Evolutionary conservation across 37 sponge, comb jelly and placozoan species (phyloP).

Genomic region (Geodia barretti): DNA sequence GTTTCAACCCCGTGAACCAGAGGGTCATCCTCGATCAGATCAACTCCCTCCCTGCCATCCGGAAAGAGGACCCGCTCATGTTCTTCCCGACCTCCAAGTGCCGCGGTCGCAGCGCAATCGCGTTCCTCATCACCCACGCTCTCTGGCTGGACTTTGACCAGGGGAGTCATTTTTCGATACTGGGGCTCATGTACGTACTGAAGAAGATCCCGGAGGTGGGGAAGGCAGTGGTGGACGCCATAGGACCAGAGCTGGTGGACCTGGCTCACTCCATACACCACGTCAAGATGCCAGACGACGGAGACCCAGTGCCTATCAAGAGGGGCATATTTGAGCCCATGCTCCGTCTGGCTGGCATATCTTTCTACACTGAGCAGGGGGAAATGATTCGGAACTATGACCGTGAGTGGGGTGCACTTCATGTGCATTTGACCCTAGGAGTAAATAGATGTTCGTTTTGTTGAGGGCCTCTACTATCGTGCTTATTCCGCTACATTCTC

Average conservation of each 20-base stretch:
- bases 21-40: conserved; percentile 21
- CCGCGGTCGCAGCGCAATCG: conserved; percentile 15
- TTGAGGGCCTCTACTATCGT: too few relatives aligned
- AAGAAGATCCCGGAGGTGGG: conserved; percentile 11
- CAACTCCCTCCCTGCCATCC: conserved; percentile 11
- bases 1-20: conserved; percentile 12
- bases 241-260: conserved; percentile 16
- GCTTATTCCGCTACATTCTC: background rate
- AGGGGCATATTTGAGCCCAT: conserved; percentile 22
- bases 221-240: conserved; percentile 14
- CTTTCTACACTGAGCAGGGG: conserved; percentile 8
- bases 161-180: conserved; percentile 12
- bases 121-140: conserved; percentile 35
- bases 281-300: conserved; percentile 8
- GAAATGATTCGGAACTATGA: background rate
- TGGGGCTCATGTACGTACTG: conserved; percentile 29
- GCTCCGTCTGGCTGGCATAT: conserved; percentile 18
- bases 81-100: background rate
- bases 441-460: too few relatives aligned
- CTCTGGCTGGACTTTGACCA: conserved; percentile 27
- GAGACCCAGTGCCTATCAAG: conserved; percentile 21
- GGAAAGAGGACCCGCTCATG: conserved; percentile 13
- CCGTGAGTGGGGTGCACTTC: too few relatives aligned
- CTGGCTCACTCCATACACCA: conserved; percentile 30
- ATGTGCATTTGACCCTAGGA: too few relatives aligned